Evolutionary conservation across 2,797 vertebrate genomes (phyloP), one percentile per base, ranked within the genome.

Genomic region (Pipistrellus nathusii): DNA sequence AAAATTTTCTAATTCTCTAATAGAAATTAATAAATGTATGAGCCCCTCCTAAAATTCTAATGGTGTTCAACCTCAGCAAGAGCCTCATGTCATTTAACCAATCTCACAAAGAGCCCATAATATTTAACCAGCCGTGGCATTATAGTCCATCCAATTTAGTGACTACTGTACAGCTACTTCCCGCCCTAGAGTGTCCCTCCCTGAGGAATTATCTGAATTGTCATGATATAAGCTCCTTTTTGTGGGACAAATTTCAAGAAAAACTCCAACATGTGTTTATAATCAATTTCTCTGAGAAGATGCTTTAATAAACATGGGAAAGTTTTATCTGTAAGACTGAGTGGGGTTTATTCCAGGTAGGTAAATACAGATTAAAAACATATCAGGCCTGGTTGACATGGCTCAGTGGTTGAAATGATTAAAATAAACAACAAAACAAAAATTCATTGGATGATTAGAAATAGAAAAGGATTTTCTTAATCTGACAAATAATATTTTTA

Each of bases 1-100:
- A 76, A 93, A 93, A 92, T 73, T 77, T 25, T 68, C 38, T 20
- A 71, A 41, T 88, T 92, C 44, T 85, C 46, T 81, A 41, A 15
- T 81, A 77, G 32, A 48, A 15, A 51, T 62, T 78, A 59, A 62
- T 44, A 82, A 82, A 59, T 44, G 6, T 76, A 46, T 81, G 68
- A 90, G 14, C 20, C 0, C 1, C 27, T 64, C 4, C 32, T 80
- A 81, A 59, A 76, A 88, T 57, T 17, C 7, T 53, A 91, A 41
- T 6, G 14, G 8, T 46, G 25, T 30, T 38, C 27, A 71, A 35
- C 13, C 9, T 91, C 53, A 25, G 35, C 27, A 75, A 83, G 7
- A 91, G 4, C 3, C 12, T 73, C 48, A n/a, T n/a, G 18, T 6
- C 13, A 21, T 64, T 71, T 71, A 88, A 73, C 9, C 25, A 59